Evolutionary conservation across 2,888 invertebrate species (phyloP), one percentile per base, ranked within the genome.

Genomic region (Cepaea hortensis): DNA sequence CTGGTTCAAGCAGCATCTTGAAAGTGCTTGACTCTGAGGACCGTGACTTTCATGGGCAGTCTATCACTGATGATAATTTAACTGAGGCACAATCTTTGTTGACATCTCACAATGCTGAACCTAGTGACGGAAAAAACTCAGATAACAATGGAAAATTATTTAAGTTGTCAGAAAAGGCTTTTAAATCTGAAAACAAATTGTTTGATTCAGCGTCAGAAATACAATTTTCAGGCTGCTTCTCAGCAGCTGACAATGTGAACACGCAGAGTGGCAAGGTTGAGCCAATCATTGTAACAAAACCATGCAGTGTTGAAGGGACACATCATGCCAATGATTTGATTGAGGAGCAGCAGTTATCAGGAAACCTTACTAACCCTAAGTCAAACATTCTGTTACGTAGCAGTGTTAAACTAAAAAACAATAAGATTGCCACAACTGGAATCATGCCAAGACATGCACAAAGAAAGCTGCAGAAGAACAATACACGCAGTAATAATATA

Each of bases 371-470:
- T 6, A 48, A 75, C 9, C 13, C 75, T 11, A 79, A 23, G 5
- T 76, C 61, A 79, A 55, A 79, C 23, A 61, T 5, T 13, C 55
- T 3, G 13, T 18, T 23, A 0, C 23, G 13, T 55, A 23, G 61
- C 23, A 79, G 48, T 61, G 77, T 79, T 55, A 79, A 61, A 61
- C 55, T 79, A 23, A 61, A 61, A 79, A 61, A 79, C 23, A 61
- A 79, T 61, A 79, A 61, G 18, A 79, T 23, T 55, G 20, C 23
- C n/a, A 79, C 61, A 79, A 61, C 55, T 18, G 20, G 55, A 9
- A 61, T 79, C 13, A 61, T 61, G 4, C 77, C 55, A 79, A 79
- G 61, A 61, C 23, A 79, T 61, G 6, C 3, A 4, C 23, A 11
- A 9, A 61, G 61, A n/a, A 79, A 61, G 15, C 3, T 79, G 50